Conservation (phyloP, 1,140 invertebrate genomes). For the Cardiocondyla obscurior region DNA sequence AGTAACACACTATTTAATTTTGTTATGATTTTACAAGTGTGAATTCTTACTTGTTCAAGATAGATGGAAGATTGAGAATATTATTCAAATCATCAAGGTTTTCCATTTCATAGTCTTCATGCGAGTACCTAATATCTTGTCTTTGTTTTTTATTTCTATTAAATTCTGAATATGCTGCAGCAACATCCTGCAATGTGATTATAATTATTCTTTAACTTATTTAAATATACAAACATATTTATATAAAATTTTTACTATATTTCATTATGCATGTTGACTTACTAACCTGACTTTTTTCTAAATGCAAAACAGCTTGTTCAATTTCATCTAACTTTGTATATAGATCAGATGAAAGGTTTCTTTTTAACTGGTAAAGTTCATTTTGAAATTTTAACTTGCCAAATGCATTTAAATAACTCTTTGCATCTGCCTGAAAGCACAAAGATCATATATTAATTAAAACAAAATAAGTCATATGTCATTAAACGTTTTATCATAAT, state of each 20-base stretch:
- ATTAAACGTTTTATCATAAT: not conserved
- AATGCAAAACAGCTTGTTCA: constrained; percentile 64
- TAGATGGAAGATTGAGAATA: constrained; percentile 35
- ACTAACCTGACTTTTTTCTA: constrained; percentile 38
- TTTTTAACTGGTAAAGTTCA: constrained; percentile 70
- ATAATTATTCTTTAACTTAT: not conserved
- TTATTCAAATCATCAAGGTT: constrained; percentile 1
- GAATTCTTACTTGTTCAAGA: constrained; percentile 64
- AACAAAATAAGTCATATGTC: not conserved
- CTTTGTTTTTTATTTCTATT: constrained; percentile 6
- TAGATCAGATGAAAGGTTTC: constrained; percentile 67
- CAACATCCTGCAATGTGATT: constrained; percentile 33
- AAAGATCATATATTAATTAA: constrained; percentile 1
- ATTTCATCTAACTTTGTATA: constrained; percentile 75
- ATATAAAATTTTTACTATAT: not conserved
- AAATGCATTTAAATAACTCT: constrained; percentile 72
- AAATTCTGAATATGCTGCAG: constrained; percentile 26
- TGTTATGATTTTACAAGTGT: not conserved
- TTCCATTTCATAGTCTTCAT: not conserved
- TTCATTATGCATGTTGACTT: not conserved
- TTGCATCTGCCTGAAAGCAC: constrained; percentile 52
- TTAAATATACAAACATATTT: not conserved
- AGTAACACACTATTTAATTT: not conserved
- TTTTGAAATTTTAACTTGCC: constrained; percentile 73
- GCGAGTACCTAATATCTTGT: constrained; percentile 25